Base-by-base conservation (phyloP, 1,140 invertebrate genomes). In the Micrasema minimum region DNA sequence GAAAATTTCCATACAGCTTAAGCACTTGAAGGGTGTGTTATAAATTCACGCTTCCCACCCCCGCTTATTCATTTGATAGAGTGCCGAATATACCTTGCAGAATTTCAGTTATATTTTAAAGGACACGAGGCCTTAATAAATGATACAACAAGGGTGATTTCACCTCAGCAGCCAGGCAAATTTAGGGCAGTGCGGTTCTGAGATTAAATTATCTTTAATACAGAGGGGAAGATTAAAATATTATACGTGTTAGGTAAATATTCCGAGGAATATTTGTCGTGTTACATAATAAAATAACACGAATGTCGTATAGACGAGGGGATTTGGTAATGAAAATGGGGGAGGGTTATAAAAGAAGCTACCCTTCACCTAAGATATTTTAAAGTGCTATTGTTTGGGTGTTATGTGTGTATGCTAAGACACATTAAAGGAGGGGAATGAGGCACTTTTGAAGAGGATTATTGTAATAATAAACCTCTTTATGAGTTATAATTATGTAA, bases 201-300 rank as follows among this genome's bases (percentile, higher is more conserved):
- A 55, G 26, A 16, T n/a, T 79, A 78, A 81, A 83, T 82, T 81
- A 80, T 82, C 81, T 82, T 82, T 83, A 82, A 83, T 83, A 82
- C 81, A 80, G 81, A 84, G 81, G 82, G 83, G 82, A 82, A 84
- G 83, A 85, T 85, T 85, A 85, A 84, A 85, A 85, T 85, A 85
- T 85, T 85, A 85, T 84, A 81, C 82, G 82, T 83, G 83, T 85
- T 85, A 84, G 84, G 83, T 85, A 85, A 85, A 85, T 85, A 85
- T 85, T 84, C 82, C 83, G 83, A 81, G 83, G 83, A 85, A 85
- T 84, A 85, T 85, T 84, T 85, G 83, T 83, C 82, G 81, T 82
- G 72, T 71, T 75, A 75, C 69, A 75, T 75, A 75, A 75, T 75
- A 75, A 75, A 75, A 75, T 75, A 75, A 75, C 72, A 75, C 69